A percentile compares a stretch with the other conserved stretches of the same genome.
phyloP scores from a whole-genome alignment of 1,140 invertebrate species.

The Drosophila aff. region DNA sequence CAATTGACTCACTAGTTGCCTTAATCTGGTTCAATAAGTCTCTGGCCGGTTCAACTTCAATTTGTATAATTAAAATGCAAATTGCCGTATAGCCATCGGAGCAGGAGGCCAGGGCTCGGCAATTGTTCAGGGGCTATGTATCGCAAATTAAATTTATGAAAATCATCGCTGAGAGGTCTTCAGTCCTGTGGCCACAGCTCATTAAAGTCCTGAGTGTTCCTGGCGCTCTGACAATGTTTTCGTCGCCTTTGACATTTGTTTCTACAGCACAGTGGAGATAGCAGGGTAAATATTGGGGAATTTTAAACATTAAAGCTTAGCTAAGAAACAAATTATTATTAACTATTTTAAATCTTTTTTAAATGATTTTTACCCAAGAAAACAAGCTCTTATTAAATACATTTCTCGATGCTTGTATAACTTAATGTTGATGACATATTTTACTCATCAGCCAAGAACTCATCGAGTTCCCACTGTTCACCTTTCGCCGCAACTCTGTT shows the following conservation, averaged over 20 bases:
- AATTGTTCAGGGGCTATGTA: slow-evolving; percentile 24
- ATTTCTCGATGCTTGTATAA: neutral
- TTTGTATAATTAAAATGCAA: slow-evolving; percentile 74
- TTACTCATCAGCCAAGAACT: no score
- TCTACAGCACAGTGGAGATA: slow-evolving; percentile 4
- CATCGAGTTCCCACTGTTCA: neutral
- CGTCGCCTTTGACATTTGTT: slow-evolving; percentile 59
- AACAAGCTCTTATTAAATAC: neutral
- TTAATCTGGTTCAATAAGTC: slow-evolving; percentile 32
- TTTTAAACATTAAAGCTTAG: neutral
- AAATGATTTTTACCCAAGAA: no score
- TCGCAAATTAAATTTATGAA: slow-evolving; percentile 69
- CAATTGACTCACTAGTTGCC: slow-evolving; percentile 44
- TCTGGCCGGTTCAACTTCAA: slow-evolving; percentile 48
- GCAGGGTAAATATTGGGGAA: neutral
- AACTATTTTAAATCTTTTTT: no score
- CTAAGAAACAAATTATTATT: neutral
- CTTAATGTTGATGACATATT: neutral
- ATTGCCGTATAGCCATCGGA: slow-evolving; percentile 51
- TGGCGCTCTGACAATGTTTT: slow-evolving; percentile 30
- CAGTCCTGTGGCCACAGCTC: slow-evolving; percentile 51
- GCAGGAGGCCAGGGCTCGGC: slow-evolving; percentile 17
- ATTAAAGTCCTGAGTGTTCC: slow-evolving; percentile 56
- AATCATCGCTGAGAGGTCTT: slow-evolving; percentile 51
- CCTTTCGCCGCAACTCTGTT: slow-evolving; percentile 21